Evolutionary conservation across 2,113 vertebrate genomes (phyloP), one percentile per base, ranked within the genome.

Genomic region (Balaeniceps rex): DNA sequence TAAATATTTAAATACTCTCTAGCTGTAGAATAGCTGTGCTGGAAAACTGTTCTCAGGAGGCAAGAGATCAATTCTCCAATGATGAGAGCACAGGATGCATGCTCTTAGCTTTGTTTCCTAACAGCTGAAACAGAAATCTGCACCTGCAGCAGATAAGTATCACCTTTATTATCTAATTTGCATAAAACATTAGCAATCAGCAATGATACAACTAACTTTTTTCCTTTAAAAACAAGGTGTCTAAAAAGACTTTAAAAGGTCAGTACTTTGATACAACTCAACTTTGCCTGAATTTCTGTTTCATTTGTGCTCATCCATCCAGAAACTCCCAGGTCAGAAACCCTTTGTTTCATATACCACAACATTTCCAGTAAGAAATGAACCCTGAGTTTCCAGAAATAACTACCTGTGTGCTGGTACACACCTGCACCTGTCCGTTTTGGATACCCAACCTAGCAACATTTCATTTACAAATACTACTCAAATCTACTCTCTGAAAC

Each of bases 91-190:
- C 78, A 91, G 93, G 89, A 97, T 86, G 82, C 55, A 83, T 12
- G 55, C 94, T 94, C 91, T 95, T 83, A 85, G 91, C 88, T 94
- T 84, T 92, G 82, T 79, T 94, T 96, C 93, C 81, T 87, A 96
- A 87, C 83, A 94, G 90, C 91, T 91, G 90, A 97, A 97, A 94
- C 75, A 94, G 93, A 91, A 97, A 90, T 77, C 87, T 94, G 89
- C 96, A 94, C 93, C 96, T 97, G 95, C 95, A 97, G 94, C 89
- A 97, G 91, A 86, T 93, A 95, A 93, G 93, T 91, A 97, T 97
- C 97, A 96, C 93, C 93, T 97, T 95, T 87, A 96, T 94, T 91
- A 85, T 63, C 75, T 88, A 54, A 96, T 97, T 90, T 97, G 87
- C 96, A 97, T 95, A 94, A 94, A 87, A 70, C 84, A 91, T 93